These are phyloP conservation scores for Neoscelio sp. DNA, from an alignment of 2,888 invertebrate genomes.

Conservation along the genomic window DNA sequence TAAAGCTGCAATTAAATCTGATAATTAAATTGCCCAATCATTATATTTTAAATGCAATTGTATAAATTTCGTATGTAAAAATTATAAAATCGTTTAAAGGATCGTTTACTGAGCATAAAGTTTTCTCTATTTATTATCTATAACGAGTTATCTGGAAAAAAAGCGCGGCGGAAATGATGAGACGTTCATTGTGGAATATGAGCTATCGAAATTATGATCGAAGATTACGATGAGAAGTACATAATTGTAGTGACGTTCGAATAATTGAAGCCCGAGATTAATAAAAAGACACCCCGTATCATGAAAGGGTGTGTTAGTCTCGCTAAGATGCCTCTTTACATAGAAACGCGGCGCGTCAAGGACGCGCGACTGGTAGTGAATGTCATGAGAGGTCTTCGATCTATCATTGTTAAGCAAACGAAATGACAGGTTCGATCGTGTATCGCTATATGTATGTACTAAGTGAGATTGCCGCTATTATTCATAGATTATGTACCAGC, in stretches of 20 bases:
- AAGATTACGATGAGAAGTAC: slow-evolving; percentile 11
- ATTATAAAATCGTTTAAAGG: neutral
- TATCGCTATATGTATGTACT: slow-evolving; percentile 24
- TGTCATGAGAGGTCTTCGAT: slow-evolving; percentile 41
- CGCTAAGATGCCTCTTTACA: slow-evolving; percentile 18
- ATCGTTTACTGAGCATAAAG: neutral
- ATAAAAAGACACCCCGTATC: slow-evolving; percentile 45
- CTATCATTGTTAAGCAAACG: slow-evolving; percentile 54
- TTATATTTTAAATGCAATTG: slow-evolving; percentile 25
- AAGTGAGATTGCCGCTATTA: slow-evolving; percentile 17
- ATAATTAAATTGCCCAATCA: slow-evolving; percentile 40
- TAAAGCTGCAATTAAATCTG: slow-evolving; percentile 32
- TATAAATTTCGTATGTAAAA: neutral
- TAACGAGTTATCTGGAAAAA: neutral
- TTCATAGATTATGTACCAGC: slow-evolving; percentile 20
- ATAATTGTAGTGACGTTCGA: slow-evolving; percentile 36
- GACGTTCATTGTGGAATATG: neutral
- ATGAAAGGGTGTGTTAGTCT: slow-evolving; percentile 43
- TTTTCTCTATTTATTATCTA: neutral
- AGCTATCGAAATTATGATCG: slow-evolving; percentile 25
- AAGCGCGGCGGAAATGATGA: neutral
- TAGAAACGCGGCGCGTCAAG: slow-evolving; percentile 3
- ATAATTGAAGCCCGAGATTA: slow-evolving; percentile 12
- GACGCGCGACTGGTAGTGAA: slow-evolving; percentile 28
- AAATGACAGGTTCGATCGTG: slow-evolving; percentile 50